Conservation (phyloP, 2,888 invertebrate genomes). For the Loripinus fragilis region DNA sequence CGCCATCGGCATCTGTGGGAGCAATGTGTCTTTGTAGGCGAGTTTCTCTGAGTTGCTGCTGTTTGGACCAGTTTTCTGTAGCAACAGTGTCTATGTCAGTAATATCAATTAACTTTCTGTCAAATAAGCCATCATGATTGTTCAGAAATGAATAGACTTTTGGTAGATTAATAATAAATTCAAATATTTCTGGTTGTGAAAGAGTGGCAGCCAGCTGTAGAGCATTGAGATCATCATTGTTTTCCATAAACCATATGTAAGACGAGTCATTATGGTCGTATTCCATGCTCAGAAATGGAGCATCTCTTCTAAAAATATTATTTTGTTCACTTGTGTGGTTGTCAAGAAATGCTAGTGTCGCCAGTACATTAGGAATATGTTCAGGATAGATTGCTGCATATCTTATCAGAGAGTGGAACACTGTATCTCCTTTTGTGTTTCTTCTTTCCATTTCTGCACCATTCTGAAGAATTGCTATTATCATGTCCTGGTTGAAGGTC, state of each 20-base stretch:
- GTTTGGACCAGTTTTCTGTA: constrained; percentile 46
- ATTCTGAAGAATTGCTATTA: constrained; percentile 51
- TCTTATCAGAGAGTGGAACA: constrained; percentile 63
- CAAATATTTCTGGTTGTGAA: constrained; percentile 62
- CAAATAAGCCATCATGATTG: constrained; percentile 72
- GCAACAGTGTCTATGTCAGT: constrained; percentile 73
- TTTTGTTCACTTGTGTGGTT: constrained; percentile 43
- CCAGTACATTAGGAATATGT: constrained; percentile 41
- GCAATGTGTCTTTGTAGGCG: constrained; percentile 45
- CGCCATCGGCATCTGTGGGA: constrained; percentile 51
- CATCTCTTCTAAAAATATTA: not conserved
- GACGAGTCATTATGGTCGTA: constrained; percentile 56
- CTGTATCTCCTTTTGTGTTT: constrained; percentile 65
- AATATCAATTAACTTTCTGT: constrained; percentile 70
- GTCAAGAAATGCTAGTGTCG: constrained; percentile 50
- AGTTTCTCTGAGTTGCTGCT: constrained; percentile 32
- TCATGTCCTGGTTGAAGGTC: constrained; percentile 55
- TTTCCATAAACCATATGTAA: constrained; percentile 69
- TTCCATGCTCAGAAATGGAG: constrained; percentile 35
- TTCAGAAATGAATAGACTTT: constrained; percentile 69
- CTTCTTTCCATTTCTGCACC: constrained; percentile 61
- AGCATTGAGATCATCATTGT: constrained; percentile 62
- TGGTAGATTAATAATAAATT: constrained; percentile 66
- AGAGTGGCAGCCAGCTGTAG: constrained; percentile 67
- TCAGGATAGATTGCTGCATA: constrained; percentile 68